phyloP scores from a whole-genome alignment of 2,888 invertebrate genomes.

The Hermaeophaga mercurialis region DNA sequence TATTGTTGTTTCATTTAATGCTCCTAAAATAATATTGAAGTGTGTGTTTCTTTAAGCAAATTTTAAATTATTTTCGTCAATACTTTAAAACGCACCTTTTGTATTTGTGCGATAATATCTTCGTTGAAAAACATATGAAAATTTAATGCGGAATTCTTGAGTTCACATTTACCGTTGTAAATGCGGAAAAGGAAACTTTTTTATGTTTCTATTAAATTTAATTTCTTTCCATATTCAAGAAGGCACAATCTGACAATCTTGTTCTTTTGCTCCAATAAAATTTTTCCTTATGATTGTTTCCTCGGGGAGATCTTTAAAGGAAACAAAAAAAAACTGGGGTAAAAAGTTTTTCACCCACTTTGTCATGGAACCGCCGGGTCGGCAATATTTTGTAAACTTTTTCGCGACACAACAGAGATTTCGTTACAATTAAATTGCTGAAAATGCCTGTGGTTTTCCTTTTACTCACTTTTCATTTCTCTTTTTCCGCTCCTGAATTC shows the following conservation, averaged over 20 bases:
- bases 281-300: constrained; percentile 2
- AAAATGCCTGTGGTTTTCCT: background rate
- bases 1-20: no score
- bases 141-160: no score
- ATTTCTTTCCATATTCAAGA: background rate
- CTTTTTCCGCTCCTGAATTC: no score
- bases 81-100: no score
- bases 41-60: no score
- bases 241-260: background rate
- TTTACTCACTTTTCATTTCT: background rate
- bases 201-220: background rate
- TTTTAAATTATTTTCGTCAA: no score
- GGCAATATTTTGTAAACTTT: background rate
- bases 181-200: no score
- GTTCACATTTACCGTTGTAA: no score
- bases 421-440: background rate
- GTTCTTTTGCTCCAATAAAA: background rate
- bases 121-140: no score
- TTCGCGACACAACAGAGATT: background rate
- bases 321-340: background rate
- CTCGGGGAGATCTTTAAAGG: background rate
- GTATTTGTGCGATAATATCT: no score
- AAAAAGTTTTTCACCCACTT: background rate
- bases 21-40: no score
- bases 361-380: background rate